These are phyloP conservation scores for Cylas formicarius DNA, from an alignment of 1,140 invertebrate species.

Conservation along the genomic window DNA sequence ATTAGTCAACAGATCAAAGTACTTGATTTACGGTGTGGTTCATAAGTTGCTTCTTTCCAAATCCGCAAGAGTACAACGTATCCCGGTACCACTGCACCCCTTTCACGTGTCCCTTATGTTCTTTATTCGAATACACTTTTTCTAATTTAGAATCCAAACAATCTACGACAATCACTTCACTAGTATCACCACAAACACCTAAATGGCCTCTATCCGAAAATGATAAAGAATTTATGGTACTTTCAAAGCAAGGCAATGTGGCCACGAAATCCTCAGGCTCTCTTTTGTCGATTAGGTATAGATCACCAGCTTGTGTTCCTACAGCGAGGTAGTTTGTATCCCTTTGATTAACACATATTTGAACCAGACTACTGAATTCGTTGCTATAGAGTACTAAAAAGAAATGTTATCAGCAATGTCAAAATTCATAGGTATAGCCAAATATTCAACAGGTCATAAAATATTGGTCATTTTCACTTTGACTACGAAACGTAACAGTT, in stretches of 20 bases:
- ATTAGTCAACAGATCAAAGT: no score
- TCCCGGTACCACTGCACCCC: slow-evolving; percentile 30
- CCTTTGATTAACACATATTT: slow-evolving; percentile 27
- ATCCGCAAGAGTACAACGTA: slow-evolving; percentile 34
- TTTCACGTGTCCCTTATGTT: slow-evolving; percentile 26
- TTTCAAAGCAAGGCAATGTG: slow-evolving; percentile 23
- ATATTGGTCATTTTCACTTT: no score
- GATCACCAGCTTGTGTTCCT: slow-evolving; percentile 29
- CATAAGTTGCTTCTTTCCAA: slow-evolving; percentile 24
- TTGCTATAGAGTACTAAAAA: slow-evolving; percentile 35
- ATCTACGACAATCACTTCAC: slow-evolving; percentile 27
- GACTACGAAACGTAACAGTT: no score
- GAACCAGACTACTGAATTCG: slow-evolving; percentile 32
- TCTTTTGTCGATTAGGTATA: slow-evolving; percentile 32
- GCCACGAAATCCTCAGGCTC: slow-evolving; percentile 31
- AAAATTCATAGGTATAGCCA: no score
- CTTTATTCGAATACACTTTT: slow-evolving; percentile 22
- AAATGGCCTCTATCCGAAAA: slow-evolving; percentile 24
- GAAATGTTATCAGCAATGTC: slow-evolving; percentile 7
- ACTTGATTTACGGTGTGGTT: no score
- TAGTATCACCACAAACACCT: slow-evolving; percentile 31
- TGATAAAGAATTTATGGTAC: slow-evolving; percentile 20
- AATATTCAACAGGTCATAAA: slow-evolving; percentile 7
- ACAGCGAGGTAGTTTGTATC: slow-evolving; percentile 25
- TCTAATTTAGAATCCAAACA: slow-evolving; percentile 18